Base-by-base conservation (phyloP, 2,888 invertebrate genomes). In the Leistus spinibarbis region DNA sequence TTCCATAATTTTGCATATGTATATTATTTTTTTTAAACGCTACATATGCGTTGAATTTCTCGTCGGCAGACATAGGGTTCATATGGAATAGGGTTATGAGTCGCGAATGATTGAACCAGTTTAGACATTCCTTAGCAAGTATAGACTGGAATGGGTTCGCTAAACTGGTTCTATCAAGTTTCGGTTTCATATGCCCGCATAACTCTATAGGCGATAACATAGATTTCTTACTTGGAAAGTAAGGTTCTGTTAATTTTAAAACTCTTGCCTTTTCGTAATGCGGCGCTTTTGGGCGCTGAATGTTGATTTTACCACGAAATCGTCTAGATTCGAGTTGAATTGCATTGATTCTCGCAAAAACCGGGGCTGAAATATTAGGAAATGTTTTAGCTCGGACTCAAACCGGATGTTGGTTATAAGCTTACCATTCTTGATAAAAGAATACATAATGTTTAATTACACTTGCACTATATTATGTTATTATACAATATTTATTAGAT, bases 261-360 rank as follows among this genome's bases (percentile, higher is more conserved):
- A 92, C 87, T 78, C 89, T 87, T 17, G 91, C 92, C 78, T 91
- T 89, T 78, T 90, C 89, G 82, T 90, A 93, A 83, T 93, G 93
- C 0, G 93, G 91, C 67, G 89, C 86, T 81, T 88, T 89, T 0
- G 95, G 95, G 78, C 87, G 90, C 83, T 93, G 92, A 57, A 95
- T 90, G 81, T 95, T 95, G 69, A 95, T 92, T 86, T 94, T 93
- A 1, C 92, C 91, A 20, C 92, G 88, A 83, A 89, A 93, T 79
- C 95, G 87, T 82, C 90, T 90, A 4, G 89, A 87, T 80, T 91
- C 83, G 1, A 20, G 13, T 20, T 20, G 57, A 3, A 19, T 57
- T 10, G 57, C 57, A 17, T 57, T 20, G 20, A 2, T 40, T 40
- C 40, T 40, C 7, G 40, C 13, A 10, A 40, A 40, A 4, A 13